Evolutionary conservation across 2,888 invertebrate genomes (phyloP), one percentile per base, ranked within the genome.

Genomic region (Calliphora vomitoria): DNA sequence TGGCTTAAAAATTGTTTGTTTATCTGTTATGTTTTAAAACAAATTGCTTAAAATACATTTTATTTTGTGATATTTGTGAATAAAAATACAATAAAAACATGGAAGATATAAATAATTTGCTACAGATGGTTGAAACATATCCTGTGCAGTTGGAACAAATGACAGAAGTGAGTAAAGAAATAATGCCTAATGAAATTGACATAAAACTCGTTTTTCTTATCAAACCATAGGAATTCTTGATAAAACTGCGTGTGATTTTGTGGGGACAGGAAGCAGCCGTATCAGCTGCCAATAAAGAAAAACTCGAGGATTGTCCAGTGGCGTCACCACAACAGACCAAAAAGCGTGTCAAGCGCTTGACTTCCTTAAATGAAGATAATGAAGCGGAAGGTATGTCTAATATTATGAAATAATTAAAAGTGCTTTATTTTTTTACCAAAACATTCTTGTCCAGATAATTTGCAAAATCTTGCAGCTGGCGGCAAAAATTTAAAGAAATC

Each of bases 271-370:
- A 25, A 25, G 35, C 82, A 8, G 74, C 75, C 1, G 25, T 79
- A 31, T 20, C 78, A 13, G 86, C 88, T 25, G 53, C 44, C 13
- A 72, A 74, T 38, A 81, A 79, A n/a, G 84, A 86, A 72, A 80
- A 72, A 15, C 4, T 79, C 3, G 82, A 78, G 10, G 68, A 76
- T 25, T 15, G 87, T 18, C 53, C 86, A 0, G 15, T 20, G 8
- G 74, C 88, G 31, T 92, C 93, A 1, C 93, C 93, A 8, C 92
- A 92, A 71, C 93, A 93, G 62, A 90, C 89, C 8, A 93, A 92
- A 71, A 93, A 93, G 75, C 92, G 93, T 0, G 66, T 89, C 0
- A 93, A 93, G 75, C 92, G 92, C 0, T 82, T 93, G 3, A 72
- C 91, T 15, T 88, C 90, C 4, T 76, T 93, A 5, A 78, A 69